Evolutionary conservation across 2,113 vertebrate species (phyloP).

Genomic region (Pycnonotus jocosus): DNA sequence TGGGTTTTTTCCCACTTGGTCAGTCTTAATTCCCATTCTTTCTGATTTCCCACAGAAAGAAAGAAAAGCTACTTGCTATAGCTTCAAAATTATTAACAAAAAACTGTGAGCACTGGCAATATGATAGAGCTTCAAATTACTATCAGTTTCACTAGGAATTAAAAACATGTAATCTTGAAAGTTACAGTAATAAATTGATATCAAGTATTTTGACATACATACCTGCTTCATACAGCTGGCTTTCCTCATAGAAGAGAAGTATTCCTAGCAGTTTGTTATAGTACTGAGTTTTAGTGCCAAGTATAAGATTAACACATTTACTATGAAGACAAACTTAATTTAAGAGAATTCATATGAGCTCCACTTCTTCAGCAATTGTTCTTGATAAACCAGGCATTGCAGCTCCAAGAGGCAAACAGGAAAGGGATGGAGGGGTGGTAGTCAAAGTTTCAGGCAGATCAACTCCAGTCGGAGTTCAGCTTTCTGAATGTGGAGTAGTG

Average conservation of each 20-base stretch:
- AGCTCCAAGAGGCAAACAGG: not conserved
- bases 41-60: not conserved
- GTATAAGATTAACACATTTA: not conserved
- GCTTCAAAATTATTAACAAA: not conserved
- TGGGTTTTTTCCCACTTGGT: not conserved
- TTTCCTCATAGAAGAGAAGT: not conserved
- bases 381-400: not conserved
- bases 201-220: not conserved
- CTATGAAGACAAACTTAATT: not conserved
- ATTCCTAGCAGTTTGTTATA: not conserved
- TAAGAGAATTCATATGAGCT: not conserved
- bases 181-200: not conserved
- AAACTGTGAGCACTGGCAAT: not conserved
- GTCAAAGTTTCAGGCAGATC: not conserved
- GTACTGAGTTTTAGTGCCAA: not conserved
- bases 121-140: not conserved
- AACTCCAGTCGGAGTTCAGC: not conserved
- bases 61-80: not conserved
- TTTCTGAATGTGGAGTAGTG: not conserved
- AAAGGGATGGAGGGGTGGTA: not conserved
- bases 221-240: not conserved
- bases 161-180: not conserved
- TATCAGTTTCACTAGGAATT: not conserved
- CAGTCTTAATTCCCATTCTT: not conserved
- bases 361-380: not conserved